Conservation (phyloP, 1,140 invertebrate genomes). For the fruit fly (Drosophila melanogaster) region Release_6_plus_ISO1_MT NT_033777.3:24970501-24971000, state of each 20-base stretch:
- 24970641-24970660: constrained; percentile 23
- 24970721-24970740: constrained; percentile 78
- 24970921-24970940: too few species aligned
- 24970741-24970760: constrained; percentile 37
- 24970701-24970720: constrained; percentile 68
- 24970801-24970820: background rate
- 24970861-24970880: too few species aligned
- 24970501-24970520: constrained; percentile 14
- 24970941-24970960: background rate
- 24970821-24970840: background rate
- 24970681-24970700: constrained; percentile 81
- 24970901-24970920: too few species aligned
- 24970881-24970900: too few species aligned
- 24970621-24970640: constrained; percentile 8
- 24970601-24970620: constrained; percentile 50
- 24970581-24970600: constrained; percentile 83
- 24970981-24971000: constrained; percentile 18
- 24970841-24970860: too few species aligned
- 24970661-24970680: constrained; percentile 79
- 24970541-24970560: constrained; percentile 15
- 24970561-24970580: constrained; percentile 83
- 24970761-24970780: background rate
- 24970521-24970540: background rate
- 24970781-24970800: background rate
- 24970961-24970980: background rate